phyloP scores from a whole-genome alignment of 2,797 vertebrate genomes.

The Argentina silus region DNA sequence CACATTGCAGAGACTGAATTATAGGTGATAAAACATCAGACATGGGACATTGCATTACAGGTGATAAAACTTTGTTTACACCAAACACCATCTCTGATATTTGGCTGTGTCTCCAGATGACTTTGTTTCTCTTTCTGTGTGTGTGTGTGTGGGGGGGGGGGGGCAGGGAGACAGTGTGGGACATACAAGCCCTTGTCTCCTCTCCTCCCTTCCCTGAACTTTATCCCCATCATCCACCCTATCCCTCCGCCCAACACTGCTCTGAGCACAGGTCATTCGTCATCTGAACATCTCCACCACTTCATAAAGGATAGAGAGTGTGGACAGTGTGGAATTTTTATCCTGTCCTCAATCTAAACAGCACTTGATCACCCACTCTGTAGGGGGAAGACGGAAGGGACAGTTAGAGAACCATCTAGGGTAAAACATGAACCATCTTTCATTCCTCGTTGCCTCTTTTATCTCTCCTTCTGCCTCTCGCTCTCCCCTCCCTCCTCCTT shows the following conservation, averaged over 20 bases:
- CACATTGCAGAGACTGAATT: neutral
- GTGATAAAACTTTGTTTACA: too few species aligned
- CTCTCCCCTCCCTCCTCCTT: constrained; percentile 19
- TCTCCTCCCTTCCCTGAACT: neutral
- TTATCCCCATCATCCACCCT: neutral
- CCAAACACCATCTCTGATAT: neutral
- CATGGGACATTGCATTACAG: constrained; percentile 9
- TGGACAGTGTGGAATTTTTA: constrained; percentile 77
- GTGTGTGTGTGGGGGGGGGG: too few species aligned
- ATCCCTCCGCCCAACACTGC: neutral
- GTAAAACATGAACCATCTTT: constrained; percentile 58
- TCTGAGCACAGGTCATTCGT: constrained; percentile 19
- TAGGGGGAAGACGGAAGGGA: constrained; percentile 26
- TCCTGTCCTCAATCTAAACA: constrained; percentile 79
- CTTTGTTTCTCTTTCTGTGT: too few species aligned
- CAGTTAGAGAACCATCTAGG: constrained; percentile 70
- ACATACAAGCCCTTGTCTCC: neutral
- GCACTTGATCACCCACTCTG: constrained; percentile 67
- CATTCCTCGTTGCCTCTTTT: constrained; percentile 32
- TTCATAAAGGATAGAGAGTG: constrained; percentile 50
- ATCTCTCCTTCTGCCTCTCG: constrained; percentile 10
- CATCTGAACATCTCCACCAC: constrained; percentile 31
- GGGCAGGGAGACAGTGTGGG: too few species aligned
- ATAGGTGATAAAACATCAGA: too few species aligned
- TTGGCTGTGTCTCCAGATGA: neutral